phyloP scores from a whole-genome alignment of 64 coral and sea anemone species.

The Stichodactyla helianthus region DNA sequence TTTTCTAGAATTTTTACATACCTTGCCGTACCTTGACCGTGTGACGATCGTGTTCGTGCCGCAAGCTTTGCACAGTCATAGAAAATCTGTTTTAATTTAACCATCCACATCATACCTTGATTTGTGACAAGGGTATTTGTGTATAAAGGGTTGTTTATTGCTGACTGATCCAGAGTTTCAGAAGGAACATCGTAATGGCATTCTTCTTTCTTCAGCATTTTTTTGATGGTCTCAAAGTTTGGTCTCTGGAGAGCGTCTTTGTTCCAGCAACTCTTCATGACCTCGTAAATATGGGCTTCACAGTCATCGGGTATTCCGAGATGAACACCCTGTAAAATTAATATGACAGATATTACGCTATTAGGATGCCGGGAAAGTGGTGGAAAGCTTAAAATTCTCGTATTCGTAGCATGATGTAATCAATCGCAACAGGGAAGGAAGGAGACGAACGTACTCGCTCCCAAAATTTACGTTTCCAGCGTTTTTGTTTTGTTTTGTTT shows the following conservation, averaged over 20 bases:
- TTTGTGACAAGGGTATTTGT: neutral
- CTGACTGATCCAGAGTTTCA: neutral
- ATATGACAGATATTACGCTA: neutral
- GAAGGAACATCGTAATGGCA: neutral
- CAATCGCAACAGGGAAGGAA: too few species aligned
- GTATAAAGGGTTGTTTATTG: neutral
- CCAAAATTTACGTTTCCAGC: too few species aligned
- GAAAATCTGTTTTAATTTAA: neutral
- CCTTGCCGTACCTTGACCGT: too few species aligned
- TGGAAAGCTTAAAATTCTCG: too few species aligned
- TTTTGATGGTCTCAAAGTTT: constrained; percentile 60
- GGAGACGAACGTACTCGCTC: too few species aligned
- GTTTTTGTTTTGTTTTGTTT: too few species aligned
- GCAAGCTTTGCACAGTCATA: too few species aligned
- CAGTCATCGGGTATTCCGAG: constrained; percentile 87
- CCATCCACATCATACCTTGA: neutral
- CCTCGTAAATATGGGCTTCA: constrained; percentile 63
- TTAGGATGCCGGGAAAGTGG: too few species aligned
- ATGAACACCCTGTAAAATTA: constrained; percentile 64
- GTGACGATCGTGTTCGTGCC: too few species aligned
- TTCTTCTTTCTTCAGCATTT: constrained; percentile 55
- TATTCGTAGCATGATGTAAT: too few species aligned
- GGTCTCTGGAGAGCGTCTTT: constrained; percentile 65
- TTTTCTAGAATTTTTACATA: too few species aligned
- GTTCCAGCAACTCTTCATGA: constrained; percentile 94